Base-by-base conservation (phyloP, 2,888 invertebrate species). In the Serripes groenlandicus region DNA sequence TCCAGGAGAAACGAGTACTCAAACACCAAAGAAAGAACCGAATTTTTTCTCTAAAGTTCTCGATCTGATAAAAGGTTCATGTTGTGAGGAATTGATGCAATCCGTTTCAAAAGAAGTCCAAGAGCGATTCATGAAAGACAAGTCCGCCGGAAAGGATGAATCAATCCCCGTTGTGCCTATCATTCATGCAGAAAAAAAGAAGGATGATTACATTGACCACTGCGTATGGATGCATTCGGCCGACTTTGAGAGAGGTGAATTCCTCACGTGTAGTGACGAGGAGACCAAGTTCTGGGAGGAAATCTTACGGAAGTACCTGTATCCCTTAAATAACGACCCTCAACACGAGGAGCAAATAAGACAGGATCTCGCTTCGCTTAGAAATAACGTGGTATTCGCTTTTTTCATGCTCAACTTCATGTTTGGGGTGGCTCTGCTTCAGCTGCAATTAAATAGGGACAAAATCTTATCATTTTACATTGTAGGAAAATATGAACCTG, bases 381-480 rank as follows among this genome's bases (percentile, higher is more conserved):
- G 91, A 34, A 89, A 91, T 75, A 91, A 90, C 78, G 84, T 90
- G 5, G 90, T 90, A 2, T 90, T 90, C 71, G 90, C 78, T 21
- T 90, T 88, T 74, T 88, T 99, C 96, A 99, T 99, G 98, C 95
- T 98, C 95, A 99, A 99, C 96, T 98, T 99, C 90, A 97, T 99
- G 94, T 99, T 99, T 96, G 98, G 99, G 93, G 96, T 99, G 95
- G 98, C 99, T 95, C 98, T 99, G 93, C 98, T 99, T 96, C 97
- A 99, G 95, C 97, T 99, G 95, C 99, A 99, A 96, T 96, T 99
- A 95, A 89, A 92, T 68, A 78, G 89, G 68, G 84, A 87, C 15
- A 56, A 81, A 32, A 96, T 99, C 94, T 97, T 97, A 96, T 98
- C 75, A 4, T 84, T 92, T 42, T 92, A 88, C 81, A 87, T 92